Conservation (phyloP, 2,888 invertebrate genomes). For the Andrena fulva region DNA sequence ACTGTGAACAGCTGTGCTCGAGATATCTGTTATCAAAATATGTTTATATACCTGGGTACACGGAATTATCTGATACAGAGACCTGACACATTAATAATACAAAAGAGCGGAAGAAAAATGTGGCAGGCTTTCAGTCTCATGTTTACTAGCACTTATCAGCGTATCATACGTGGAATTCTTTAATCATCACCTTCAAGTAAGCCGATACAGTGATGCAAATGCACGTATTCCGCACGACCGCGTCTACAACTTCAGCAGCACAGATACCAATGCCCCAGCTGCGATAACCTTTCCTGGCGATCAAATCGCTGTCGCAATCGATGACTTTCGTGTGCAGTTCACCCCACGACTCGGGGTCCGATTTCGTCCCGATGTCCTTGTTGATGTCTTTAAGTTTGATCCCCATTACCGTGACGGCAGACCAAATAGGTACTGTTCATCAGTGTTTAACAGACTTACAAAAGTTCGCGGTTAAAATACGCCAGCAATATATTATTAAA, state of each 20-base stretch:
- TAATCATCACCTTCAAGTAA: conserved; percentile 83
- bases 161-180: not conserved
- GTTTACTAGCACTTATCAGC: not conserved
- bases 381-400: conserved; percentile 85
- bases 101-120: not conserved
- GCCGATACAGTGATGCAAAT: conserved; percentile 85
- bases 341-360: conserved; percentile 86
- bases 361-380: conserved; percentile 84
- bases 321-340: conserved; percentile 86
- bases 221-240: conserved; percentile 85
- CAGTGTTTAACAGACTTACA: not conserved
- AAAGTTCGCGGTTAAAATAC: not conserved
- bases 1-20: no score
- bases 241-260: conserved; percentile 84
- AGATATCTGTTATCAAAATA: no score
- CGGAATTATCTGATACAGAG: not conserved
- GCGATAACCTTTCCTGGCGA: conserved; percentile 86
- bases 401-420: conserved; percentile 86
- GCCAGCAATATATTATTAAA: not conserved
- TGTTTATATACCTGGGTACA: no score
- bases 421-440: conserved; percentile 86
- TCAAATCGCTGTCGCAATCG: conserved; percentile 85
- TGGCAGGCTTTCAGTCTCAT: not conserved
- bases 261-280: conserved; percentile 86
- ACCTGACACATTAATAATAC: not conserved